phyloP scores from a whole-genome alignment of 2,113 vertebrate species.

The Odobenus rosmarus region DNA sequence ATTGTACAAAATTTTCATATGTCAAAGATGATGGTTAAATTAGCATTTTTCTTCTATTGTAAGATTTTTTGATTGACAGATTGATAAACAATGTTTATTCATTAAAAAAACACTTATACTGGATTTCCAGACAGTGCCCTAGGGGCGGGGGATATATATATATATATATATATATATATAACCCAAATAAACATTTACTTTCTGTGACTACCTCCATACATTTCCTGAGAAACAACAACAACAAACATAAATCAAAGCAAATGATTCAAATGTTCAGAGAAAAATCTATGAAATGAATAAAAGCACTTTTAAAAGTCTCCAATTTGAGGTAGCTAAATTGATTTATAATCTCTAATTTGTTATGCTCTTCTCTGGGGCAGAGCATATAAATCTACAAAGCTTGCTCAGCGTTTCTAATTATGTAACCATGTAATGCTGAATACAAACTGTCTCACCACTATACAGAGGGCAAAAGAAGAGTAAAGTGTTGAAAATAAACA shows the following conservation, averaged over 20 bases:
- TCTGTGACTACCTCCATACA: not conserved
- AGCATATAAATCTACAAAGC: not conserved
- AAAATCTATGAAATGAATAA: constrained; percentile 52
- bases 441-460: not conserved
- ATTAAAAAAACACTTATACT: constrained; percentile 40
- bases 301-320: constrained; percentile 26
- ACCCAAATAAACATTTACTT: not conserved
- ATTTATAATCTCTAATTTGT: constrained; percentile 59
- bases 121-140: not conserved
- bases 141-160: not conserved
- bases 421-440: not conserved
- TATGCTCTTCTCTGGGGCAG: not conserved
- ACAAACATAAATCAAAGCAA: constrained; percentile 12
- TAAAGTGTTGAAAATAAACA: not conserved
- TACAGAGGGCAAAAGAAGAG: not conserved
- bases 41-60: constrained; percentile 5
- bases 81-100: constrained; percentile 48
- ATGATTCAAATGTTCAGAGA: not conserved
- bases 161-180: not conserved
- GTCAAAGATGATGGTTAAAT: constrained; percentile 46
- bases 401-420: not conserved
- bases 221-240: not conserved
- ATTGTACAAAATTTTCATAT: not conserved
- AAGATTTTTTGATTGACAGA: constrained; percentile 52
- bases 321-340: not conserved